These are phyloP conservation scores for Darevskia nairensis DNA, from an alignment of 2,797 vertebrate species.

Conservation along the genomic window DNA sequence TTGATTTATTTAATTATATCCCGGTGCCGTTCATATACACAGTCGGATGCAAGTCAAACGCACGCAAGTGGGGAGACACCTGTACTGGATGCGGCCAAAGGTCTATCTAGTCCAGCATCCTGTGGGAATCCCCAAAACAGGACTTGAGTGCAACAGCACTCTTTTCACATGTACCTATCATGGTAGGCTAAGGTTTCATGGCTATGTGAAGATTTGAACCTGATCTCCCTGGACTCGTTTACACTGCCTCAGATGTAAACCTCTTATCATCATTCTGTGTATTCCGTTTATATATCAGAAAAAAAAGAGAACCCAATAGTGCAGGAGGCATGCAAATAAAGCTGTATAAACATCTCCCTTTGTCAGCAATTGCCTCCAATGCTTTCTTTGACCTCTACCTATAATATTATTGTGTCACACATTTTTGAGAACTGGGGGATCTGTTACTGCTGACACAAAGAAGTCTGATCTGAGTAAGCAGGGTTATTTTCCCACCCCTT, in stretches of 20 bases:
- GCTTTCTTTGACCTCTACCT: slow-evolving; percentile 56
- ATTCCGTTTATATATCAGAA: slow-evolving; percentile 55
- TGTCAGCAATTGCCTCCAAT: slow-evolving; percentile 48
- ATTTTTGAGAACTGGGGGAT: not conserved
- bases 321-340: slow-evolving; percentile 62
- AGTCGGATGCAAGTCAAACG: too few species aligned
- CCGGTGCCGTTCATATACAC: too few species aligned
- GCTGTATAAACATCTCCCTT: slow-evolving; percentile 64
- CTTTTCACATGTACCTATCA: too few species aligned
- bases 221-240: not conserved
- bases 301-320: slow-evolving; percentile 47
- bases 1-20: too few species aligned
- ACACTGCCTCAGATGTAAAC: slow-evolving; percentile 10
- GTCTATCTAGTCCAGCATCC: too few species aligned
- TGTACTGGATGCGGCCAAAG: too few species aligned
- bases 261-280: slow-evolving; percentile 46
- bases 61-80: too few species aligned
- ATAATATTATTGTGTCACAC: slow-evolving; percentile 54
- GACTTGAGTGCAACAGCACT: too few species aligned
- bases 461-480: slow-evolving; percentile 3
- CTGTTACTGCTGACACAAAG: not conserved
- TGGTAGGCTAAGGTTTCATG: too few species aligned
- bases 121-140: too few species aligned
- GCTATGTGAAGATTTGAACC: not conserved
- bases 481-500: not conserved